Conservation (phyloP, 2,888 invertebrate species). For the Pelosia muscerda region DNA sequence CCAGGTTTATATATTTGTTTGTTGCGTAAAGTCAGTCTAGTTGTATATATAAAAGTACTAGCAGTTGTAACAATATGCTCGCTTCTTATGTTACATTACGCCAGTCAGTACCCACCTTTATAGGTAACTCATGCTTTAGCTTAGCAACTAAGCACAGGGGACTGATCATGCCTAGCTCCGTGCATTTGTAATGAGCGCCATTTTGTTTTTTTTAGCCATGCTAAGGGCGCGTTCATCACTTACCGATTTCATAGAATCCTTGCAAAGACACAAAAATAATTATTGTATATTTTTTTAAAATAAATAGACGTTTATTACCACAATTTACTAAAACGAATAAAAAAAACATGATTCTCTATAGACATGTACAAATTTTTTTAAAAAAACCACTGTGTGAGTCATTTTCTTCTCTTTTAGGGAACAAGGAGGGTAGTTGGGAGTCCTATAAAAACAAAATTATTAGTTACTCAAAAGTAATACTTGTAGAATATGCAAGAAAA, state of each 20-base stretch:
- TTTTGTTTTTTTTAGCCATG: slow-evolving; percentile 56
- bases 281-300: slow-evolving; percentile 36
- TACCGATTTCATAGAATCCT: slow-evolving; percentile 85
- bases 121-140: slow-evolving; percentile 32
- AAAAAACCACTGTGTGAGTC: slow-evolving; percentile 11
- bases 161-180: slow-evolving; percentile 42
- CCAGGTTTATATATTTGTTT: too few relatives aligned
- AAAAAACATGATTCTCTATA: slow-evolving; percentile 44
- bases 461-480: slow-evolving; percentile 21
- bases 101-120: not conserved
- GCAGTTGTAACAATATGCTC: not conserved
- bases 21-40: not conserved
- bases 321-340: slow-evolving; percentile 32
- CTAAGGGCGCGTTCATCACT: slow-evolving; percentile 58
- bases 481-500: slow-evolving; percentile 32
- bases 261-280: slow-evolving; percentile 50
- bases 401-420: slow-evolving; percentile 22
- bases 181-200: slow-evolving; percentile 44
- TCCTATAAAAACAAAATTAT: slow-evolving; percentile 44
- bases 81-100: not conserved
- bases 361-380: slow-evolving; percentile 15
- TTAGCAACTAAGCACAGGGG: slow-evolving; percentile 36
- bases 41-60: not conserved
- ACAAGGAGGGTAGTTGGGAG: slow-evolving; percentile 28
- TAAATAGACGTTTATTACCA: slow-evolving; percentile 27